Conservation (phyloP, 2,797 vertebrate species). For the Gymnoscopelus microlampas region DNA sequence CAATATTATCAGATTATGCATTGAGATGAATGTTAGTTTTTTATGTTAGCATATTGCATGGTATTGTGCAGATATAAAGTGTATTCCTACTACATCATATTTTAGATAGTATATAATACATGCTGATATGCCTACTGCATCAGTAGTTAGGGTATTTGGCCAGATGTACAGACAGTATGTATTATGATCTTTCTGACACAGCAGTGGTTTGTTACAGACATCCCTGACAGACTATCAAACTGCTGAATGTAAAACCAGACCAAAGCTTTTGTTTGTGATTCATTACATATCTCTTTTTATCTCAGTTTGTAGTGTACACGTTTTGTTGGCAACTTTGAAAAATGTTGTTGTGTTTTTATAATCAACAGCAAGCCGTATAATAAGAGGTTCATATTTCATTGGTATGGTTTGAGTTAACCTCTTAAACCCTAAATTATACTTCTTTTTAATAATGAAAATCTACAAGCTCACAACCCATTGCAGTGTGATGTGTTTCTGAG, state of each 20-base stretch:
- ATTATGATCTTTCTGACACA: constrained; percentile 50
- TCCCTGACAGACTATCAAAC: constrained; percentile 83
- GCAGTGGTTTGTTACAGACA: constrained; percentile 86
- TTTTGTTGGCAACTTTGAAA: constrained; percentile 75
- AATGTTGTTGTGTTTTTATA: constrained; percentile 25
- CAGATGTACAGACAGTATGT: constrained; percentile 68
- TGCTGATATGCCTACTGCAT: background rate
- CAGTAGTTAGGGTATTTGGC: constrained; percentile 49
- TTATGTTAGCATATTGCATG: no score
- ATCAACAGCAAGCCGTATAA: constrained; percentile 4
- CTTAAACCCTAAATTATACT: no score
- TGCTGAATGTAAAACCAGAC: constrained; percentile 90
- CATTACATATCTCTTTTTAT: constrained; percentile 85
- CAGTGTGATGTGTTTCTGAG: no score
- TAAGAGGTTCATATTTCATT: background rate
- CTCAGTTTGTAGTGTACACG: constrained; percentile 83
- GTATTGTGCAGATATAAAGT: no score
- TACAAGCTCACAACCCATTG: no score
- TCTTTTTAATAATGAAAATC: no score
- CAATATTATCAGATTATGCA: no score
- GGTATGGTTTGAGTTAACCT: no score
- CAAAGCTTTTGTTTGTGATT: constrained; percentile 90
- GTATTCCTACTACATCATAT: background rate
- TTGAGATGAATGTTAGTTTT: no score
- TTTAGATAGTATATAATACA: no score